Base-by-base conservation (phyloP, 2,888 invertebrate species). In the Meteorus cinctellus region DNA sequence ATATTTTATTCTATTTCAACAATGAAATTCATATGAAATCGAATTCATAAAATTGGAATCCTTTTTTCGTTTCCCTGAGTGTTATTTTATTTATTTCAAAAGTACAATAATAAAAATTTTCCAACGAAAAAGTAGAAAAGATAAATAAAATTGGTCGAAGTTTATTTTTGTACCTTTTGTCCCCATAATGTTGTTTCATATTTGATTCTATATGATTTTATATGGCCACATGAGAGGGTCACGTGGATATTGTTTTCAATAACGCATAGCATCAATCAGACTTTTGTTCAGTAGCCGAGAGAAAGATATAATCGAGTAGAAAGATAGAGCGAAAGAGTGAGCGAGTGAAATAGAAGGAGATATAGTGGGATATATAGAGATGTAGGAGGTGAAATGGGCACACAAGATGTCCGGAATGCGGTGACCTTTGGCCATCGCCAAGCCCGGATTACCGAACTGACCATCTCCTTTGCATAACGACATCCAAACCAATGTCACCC, bases 391-490 rank as follows among this genome's bases (percentile, higher is more conserved):
- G 62, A 63, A 84, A 84, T 83, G 84, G 85, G 82, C 81, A 82
- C 86, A 83, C 87, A 87, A 86, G 86, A 89, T 89, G 89, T 88
- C 84, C 83, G 80, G 84, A 87, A 88, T 84, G 86, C 86, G 86
- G 80, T 83, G 84, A 86, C 85, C 87, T 85, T 80, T 80, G 83
- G 79, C 82, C 75, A 80, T 79, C 81, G 79, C 81, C 82, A 85
- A 82, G 83, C 82, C 77, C 82, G 82, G 88, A 89, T 89, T 85
- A 86, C 87, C 80, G 82, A 85, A 84, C 85, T 89, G 89, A 88
- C 89, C 89, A 89, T 89, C 89, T 88, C 82, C 81, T 89, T 89
- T 89, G 88, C 89, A 89, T 89, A 89, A 89, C 87, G 89, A 88
- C 87, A 77, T 82, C 75, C 73, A 76, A 71, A 60, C 68, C 59